Percentiles rank a stretch among this genome's conserved stretches.
phyloP scores from a whole-genome alignment of 92 coral and sea anemone species.

The Nematostella vectensis region DNA sequence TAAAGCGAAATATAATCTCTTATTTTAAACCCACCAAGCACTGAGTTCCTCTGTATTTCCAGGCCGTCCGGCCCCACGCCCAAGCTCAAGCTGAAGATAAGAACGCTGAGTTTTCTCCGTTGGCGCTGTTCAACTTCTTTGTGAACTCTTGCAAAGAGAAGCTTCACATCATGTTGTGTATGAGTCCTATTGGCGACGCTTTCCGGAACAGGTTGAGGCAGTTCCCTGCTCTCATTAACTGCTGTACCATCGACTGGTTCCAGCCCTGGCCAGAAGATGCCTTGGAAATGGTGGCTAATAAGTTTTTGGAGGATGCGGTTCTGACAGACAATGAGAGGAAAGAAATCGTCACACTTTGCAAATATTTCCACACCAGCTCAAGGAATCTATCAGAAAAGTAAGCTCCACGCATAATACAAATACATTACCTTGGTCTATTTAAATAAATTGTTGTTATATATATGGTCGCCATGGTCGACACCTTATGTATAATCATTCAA shows the following conservation, averaged over 20 bases:
- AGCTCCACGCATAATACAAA: background rate
- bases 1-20: no score
- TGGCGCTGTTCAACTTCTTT: conserved; percentile 94
- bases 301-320: conserved; percentile 84
- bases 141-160: conserved; percentile 94
- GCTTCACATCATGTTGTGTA: conserved; percentile 96
- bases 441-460: background rate
- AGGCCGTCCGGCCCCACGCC: conserved; percentile 97
- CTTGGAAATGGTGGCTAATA: conserved; percentile 96
- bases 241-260: conserved; percentile 99
- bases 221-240: conserved; percentile 97
- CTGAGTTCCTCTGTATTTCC: no score
- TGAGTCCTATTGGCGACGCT: conserved; percentile 99
- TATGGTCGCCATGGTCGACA: no score
- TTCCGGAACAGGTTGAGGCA: conserved; percentile 96
- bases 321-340: conserved; percentile 85
- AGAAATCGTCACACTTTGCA: conserved; percentile 84
- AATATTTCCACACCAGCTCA: conserved; percentile 93
- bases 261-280: conserved; percentile 99
- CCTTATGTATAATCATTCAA: no score
- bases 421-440: background rate
- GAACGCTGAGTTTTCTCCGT: conserved; percentile 90
- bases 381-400: conserved; percentile 95
- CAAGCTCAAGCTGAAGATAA: conserved; percentile 98
- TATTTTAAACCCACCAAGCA: no score